Evolutionary conservation across 2,888 invertebrate genomes (phyloP), one percentile per base, ranked within the genome.

Genomic region (Drosophila picticornis): DNA sequence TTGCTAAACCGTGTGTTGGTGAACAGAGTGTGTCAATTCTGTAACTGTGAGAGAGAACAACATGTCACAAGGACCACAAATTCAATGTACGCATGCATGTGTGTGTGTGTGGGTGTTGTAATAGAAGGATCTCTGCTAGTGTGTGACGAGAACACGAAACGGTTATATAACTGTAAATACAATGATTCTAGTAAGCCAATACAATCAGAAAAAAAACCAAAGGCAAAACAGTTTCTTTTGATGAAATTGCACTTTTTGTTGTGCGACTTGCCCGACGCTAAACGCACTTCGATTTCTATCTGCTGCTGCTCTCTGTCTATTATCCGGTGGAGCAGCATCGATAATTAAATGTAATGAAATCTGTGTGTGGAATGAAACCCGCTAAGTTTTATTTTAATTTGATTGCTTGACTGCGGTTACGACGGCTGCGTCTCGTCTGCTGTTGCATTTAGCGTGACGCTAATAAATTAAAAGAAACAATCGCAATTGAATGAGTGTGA

Each of bases 351-450:
- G 80, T 84, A 85, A 86, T 88, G 72, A 81, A 89, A 88, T 86
- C 81, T 88, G 46, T 59, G 66, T 36, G 56, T 55, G 83, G 70
- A 80, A 76, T 72, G 84, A 90, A 85, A 86, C 85, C 85, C 87
- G 89, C 86, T 72, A 85, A 85, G 85, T 85, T 90, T 74, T 65
- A 78, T 85, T 77, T 86, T 72, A 78, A 83, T 88, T 85, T 89
- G 81, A 90, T 83, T 88, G 77, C 72, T 59, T 63, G 71, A 56
- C 50, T 81, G 56, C 13, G 38, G 38, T 56, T 19, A 27, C 38
- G 40, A 56, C 56, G 64, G 52, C 70, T 59, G 63, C 46, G 53
- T 58, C 56, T 67, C 72, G 72, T 83, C 89, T 86, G 75, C 64
- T 72, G 69, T 76, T 74, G 80, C 70, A 75, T 69, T 85, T 85